A percentile compares a stretch with the other conserved stretches of the same genome.
Evolutionary conservation across 2,113 vertebrate species (phyloP).

Genomic region (Oryzias curvinotus): DNA sequence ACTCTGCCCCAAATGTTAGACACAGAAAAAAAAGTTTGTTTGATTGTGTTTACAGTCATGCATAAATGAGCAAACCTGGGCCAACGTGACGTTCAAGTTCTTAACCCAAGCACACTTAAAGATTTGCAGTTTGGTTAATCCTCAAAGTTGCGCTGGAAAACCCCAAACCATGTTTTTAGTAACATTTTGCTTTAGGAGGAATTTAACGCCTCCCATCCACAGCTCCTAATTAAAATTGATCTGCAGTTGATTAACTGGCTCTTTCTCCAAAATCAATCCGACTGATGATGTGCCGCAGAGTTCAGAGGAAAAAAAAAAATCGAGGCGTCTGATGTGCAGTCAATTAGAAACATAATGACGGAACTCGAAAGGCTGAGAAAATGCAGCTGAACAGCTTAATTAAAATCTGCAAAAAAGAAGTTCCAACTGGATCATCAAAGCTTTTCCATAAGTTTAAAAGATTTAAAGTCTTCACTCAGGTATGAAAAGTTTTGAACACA

Average conservation of each 20-base stretch:
- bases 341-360: constrained; percentile 7
- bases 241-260: constrained; percentile 37
- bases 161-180: constrained; percentile 6
- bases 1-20: neutral
- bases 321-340: constrained; percentile 14
- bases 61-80: too few species aligned
- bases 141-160: neutral
- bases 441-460: neutral
- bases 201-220: constrained; percentile 3
- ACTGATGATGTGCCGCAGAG: constrained; percentile 18
- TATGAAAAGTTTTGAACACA: neutral
- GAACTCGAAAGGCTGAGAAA: neutral
- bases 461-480: neutral
- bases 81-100: too few species aligned
- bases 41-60: too few species aligned
- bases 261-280: constrained; percentile 27
- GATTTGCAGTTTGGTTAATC: too few species aligned
- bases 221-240: constrained; percentile 56
- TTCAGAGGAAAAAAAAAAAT: constrained; percentile 4
- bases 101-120: too few species aligned
- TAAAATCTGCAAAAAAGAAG: neutral
- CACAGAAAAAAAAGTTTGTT: neutral
- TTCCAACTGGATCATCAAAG: neutral
- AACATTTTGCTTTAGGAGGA: neutral
- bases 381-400: neutral